Percentiles rank a stretch among this genome's conserved stretches.
Evolutionary conservation across 1,140 invertebrate species (phyloP).

Genomic region (Caenorhabditis remanei): DNA sequence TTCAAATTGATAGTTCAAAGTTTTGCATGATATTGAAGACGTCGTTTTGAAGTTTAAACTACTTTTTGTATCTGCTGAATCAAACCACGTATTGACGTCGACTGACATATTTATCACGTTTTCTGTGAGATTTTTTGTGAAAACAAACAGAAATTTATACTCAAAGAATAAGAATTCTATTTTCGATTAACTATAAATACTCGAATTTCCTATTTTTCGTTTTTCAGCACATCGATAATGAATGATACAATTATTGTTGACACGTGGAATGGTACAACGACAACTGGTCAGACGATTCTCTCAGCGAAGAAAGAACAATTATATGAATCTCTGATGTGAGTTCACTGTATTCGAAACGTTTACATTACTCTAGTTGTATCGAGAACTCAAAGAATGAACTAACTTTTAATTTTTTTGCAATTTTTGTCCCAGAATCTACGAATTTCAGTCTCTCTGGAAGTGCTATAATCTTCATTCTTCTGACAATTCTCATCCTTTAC

Average conservation of each 20-base stretch:
- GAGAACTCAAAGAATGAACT: too few species aligned
- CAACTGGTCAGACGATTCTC: not conserved
- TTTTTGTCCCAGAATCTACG: not conserved
- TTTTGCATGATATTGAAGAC: not conserved
- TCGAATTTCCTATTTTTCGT: not conserved
- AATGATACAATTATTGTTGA: slow-evolving; percentile 43
- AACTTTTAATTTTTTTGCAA: too few species aligned
- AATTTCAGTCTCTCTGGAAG: slow-evolving; percentile 37
- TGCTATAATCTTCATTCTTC: slow-evolving; percentile 10
- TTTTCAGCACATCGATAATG: not conserved
- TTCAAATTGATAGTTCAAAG: slow-evolving; percentile 19
- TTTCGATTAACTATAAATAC: too few species aligned
- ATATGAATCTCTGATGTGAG: slow-evolving; percentile 38
- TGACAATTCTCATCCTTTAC: slow-evolving; percentile 35
- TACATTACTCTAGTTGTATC: too few species aligned
- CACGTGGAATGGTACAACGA: slow-evolving; percentile 7
- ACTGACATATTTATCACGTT: not conserved
- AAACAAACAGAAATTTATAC: too few species aligned
- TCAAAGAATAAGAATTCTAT: too few species aligned
- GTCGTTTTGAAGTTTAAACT: not conserved
- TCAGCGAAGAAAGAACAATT: not conserved
- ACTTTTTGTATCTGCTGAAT: not conserved
- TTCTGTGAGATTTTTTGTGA: not conserved
- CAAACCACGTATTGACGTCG: not conserved
- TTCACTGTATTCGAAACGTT: not conserved